These are phyloP conservation scores for Branchinecta lindahli DNA, from an alignment of 1,140 invertebrate species.

Conservation along the genomic window DNA sequence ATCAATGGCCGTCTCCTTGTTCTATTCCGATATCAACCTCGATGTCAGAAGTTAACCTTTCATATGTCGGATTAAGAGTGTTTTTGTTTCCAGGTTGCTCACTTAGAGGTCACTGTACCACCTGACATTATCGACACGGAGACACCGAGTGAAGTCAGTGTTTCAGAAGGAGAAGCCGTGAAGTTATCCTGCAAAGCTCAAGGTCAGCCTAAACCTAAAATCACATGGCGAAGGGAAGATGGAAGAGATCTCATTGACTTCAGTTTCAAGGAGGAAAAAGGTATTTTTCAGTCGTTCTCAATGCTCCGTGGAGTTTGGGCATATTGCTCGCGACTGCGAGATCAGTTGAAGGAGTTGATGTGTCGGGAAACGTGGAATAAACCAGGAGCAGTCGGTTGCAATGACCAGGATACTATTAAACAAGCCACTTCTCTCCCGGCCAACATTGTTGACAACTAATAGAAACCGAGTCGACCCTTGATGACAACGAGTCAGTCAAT, in stretches of 20 bases:
- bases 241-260: conserved; percentile 44
- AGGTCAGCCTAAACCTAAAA: conserved; percentile 63
- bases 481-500: too few species aligned
- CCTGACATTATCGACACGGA: conserved; percentile 65
- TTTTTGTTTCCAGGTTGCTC: conserved; percentile 46
- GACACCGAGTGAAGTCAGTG: conserved; percentile 61
- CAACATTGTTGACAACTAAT: too few species aligned
- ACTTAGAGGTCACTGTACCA: conserved; percentile 63
- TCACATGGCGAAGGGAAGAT: conserved; percentile 74
- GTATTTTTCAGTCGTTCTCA: conserved; percentile 26
- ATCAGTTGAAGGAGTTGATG: conserved; percentile 13
- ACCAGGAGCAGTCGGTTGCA: too few species aligned
- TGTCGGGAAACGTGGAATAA: too few species aligned
- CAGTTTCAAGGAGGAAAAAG: conserved; percentile 49
- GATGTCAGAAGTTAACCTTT: too few species aligned
- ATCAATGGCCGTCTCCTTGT: too few species aligned
- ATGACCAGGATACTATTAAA: too few species aligned
- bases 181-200: conserved; percentile 49
- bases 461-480: too few species aligned
- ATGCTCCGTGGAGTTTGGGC: neutral
- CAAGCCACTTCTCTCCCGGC: too few species aligned
- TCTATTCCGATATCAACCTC: too few species aligned
- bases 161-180: conserved; percentile 58
- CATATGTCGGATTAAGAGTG: neutral
- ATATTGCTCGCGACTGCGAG: neutral